These are phyloP conservation scores for Geodia barretti DNA, from an alignment of 37 sponge, comb jelly and placozoan species.

Conservation along the genomic window DNA sequence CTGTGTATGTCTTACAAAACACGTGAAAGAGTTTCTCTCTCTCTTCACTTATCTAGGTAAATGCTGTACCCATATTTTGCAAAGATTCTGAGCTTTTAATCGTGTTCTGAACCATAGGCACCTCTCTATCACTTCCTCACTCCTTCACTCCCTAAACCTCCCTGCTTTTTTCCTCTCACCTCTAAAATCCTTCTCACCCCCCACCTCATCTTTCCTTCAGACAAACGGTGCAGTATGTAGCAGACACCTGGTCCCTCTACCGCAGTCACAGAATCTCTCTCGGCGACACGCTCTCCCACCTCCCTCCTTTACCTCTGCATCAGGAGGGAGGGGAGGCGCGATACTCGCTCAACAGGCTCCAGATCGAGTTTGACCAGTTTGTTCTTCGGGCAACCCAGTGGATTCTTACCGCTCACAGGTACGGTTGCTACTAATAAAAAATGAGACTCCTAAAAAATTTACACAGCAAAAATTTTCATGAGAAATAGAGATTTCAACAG, in stretches of 20 bases:
- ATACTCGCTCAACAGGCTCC: constrained; percentile 80
- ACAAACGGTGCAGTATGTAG: constrained; percentile 81
- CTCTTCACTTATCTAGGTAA: no score
- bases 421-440: background rate
- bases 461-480: background rate
- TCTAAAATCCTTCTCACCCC: background rate
- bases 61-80: no score
- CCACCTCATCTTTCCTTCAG: constrained; percentile 16
- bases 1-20: no score
- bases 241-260: constrained; percentile 88
- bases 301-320: no score
- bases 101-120: background rate
- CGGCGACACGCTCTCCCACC: constrained; percentile 29
- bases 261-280: constrained; percentile 10
- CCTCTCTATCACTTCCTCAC: background rate
- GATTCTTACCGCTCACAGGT: constrained; percentile 89
- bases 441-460: background rate
- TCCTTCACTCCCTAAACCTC: background rate
- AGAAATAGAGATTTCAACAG: no score
- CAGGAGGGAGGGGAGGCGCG: constrained; percentile 1
- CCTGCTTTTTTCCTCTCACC: background rate
- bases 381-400: constrained; percentile 82
- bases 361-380: constrained; percentile 89
- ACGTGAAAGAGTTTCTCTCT: no score
- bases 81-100: no score